Evolutionary conservation across 2,888 invertebrate genomes (phyloP), one percentile per base, ranked within the genome.

Genomic region (Drosophila peninsularis): DNA sequence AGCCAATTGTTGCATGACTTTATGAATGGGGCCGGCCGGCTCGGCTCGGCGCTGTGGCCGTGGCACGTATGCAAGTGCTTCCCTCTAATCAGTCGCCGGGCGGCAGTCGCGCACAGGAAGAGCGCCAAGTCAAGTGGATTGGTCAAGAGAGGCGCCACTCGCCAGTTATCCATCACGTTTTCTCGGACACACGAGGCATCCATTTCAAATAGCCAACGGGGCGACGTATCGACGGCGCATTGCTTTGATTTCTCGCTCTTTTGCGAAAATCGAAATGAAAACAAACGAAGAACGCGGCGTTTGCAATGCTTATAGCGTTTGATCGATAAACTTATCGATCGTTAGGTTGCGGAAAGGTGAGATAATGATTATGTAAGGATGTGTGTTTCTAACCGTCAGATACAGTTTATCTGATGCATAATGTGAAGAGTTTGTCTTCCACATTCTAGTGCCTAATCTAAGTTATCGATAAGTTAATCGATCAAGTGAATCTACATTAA

Each of bases 101-200:
- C 71, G 64, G 44, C 52, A 19, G 30, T 50, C 50, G 37, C 53
- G 80, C 62, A 67, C 78, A 84, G 82, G 82, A 82, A 84, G 85
- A 84, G 55, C 64, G 41, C 55, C 70, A 55, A 62, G 76, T 66
- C 70, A 55, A 64, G 71, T 77, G 47, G 55, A 6, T 42, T 78
- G 75, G 71, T 67, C 74, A 74, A 56, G 69, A 68, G 62, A 53
- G 64, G 67, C 56, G 49, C 60, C 65, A 66, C 80, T 81, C 75
- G 80, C 75, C 85, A 78, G 79, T 76, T 82, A 90, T 91, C 88
- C 91, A 91, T 91, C 91, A 91, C 91, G 92, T 91, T 91, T 91
- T 90, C 89, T 87, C 83, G 88, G 80, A 78, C 90, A 89, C 82
- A 90, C 90, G 91, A 90, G 91, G 88, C 91, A 81, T 90, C 89